Conservation (phyloP, 2,797 vertebrate genomes). For the Lagorchestes hirsutus region DNA sequence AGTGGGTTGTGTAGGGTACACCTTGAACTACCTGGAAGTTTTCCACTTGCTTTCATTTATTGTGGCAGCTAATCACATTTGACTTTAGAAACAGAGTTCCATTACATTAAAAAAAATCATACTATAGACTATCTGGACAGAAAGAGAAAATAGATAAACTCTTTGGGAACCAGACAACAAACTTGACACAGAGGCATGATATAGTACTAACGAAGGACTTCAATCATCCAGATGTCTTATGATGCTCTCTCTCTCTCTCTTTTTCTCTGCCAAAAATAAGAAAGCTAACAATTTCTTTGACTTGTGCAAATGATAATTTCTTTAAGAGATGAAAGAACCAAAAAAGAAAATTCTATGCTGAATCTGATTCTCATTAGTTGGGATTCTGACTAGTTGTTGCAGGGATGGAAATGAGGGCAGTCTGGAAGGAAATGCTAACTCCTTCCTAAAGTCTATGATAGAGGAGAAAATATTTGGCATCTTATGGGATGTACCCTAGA, state of each 20-base stretch:
- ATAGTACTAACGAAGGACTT: neutral
- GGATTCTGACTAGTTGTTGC: too few species aligned
- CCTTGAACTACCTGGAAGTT: neutral
- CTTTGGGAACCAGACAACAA: neutral
- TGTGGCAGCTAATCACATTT: slow-evolving; percentile 29
- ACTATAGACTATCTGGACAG: neutral
- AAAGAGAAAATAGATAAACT: neutral
- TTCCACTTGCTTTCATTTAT: slow-evolving; percentile 1
- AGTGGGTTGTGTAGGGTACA: neutral
- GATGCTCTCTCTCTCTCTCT: too few species aligned
- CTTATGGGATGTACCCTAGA: neutral
- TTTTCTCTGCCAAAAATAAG: neutral
- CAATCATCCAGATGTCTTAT: neutral
- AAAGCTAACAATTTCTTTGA: neutral
- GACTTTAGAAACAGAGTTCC: neutral
- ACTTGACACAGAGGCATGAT: neutral
- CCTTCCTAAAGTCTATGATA: neutral
- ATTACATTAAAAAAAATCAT: neutral
- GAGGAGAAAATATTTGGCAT: neutral
- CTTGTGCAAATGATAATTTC: neutral
- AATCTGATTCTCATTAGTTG: neutral
- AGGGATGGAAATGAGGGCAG: neutral
- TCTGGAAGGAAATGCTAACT: neutral
- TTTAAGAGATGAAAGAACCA: neutral
- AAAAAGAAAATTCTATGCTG: neutral